These are phyloP conservation scores for Clepsis dumicolana DNA, from an alignment of 2,888 invertebrate genomes.

Conservation along the genomic window DNA sequence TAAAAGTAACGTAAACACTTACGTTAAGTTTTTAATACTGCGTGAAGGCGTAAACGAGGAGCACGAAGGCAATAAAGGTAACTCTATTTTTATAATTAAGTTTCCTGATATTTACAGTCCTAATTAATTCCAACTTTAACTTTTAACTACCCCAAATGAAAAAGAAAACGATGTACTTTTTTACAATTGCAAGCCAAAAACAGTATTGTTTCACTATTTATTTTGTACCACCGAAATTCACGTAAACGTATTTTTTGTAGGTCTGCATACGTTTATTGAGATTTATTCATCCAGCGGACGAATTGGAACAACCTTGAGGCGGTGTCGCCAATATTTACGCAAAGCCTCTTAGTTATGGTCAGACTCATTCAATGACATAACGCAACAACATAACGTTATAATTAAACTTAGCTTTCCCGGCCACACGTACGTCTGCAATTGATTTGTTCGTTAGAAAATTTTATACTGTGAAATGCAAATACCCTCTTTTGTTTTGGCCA, in stretches of 20 bases:
- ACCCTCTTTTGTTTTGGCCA: neutral
- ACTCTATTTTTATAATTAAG: slow-evolving; percentile 48
- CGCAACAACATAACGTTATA: slow-evolving; percentile 44
- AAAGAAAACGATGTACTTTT: no score
- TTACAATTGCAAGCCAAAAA: neutral
- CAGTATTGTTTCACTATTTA: neutral
- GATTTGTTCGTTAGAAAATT: slow-evolving; percentile 19
- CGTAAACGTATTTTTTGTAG: slow-evolving; percentile 19
- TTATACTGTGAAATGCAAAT: neutral
- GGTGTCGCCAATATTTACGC: slow-evolving; percentile 72
- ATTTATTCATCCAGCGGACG: slow-evolving; percentile 48
- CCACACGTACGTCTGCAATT: slow-evolving; percentile 45
- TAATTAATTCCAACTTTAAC: neutral
- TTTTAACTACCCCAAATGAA: no score
- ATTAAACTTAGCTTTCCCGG: slow-evolving; percentile 11
- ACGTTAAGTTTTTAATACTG: slow-evolving; percentile 53
- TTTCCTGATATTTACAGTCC: slow-evolving; percentile 13
- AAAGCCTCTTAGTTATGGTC: slow-evolving; percentile 59
- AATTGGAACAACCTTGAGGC: slow-evolving; percentile 69
- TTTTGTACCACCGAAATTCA: neutral
- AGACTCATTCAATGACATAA: slow-evolving; percentile 66
- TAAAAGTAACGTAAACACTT: slow-evolving; percentile 48
- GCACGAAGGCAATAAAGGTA: slow-evolving; percentile 62
- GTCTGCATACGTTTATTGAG: slow-evolving; percentile 34
- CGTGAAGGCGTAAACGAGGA: slow-evolving; percentile 52